Base-by-base conservation (phyloP, 1,140 invertebrate species). In the Calephelis nemesis region DNA sequence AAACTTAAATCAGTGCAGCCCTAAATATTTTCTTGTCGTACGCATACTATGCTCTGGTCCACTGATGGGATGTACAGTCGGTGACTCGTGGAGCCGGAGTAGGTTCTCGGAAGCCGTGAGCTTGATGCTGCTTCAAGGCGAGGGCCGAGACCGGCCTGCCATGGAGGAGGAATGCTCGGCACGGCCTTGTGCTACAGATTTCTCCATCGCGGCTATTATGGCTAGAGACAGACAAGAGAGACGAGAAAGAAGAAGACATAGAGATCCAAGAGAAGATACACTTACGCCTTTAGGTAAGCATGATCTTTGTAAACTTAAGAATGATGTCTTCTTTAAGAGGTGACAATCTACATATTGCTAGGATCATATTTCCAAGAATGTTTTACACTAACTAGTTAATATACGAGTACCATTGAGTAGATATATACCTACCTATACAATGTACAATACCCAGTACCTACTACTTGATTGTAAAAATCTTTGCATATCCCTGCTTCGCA, bases 121-220 rank as follows among this genome's bases (percentile, higher is more conserved):
- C 84, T 91, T 85, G 86, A 92, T 92, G 92, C 89, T 92, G 88
- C 83, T 92, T 75, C 88, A 91, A 74, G 82, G 85, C 50, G 89
- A 90, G 75, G 83, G 82, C 73, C 80, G 85, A 69, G 82, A 85
- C 77, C 77, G 88, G 81, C 79, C 74, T 72, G 83, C 72, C 74
- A 92, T 92, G 89, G 93, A 94, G 77, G 93, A 93, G 79, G 93
- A 94, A 73, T 93, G 93, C 85, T 93, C 93, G 63, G 92, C 93
- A 82, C 80, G 93, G 75, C 94, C 94, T 69, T 95, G 94, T 87
- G 95, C 96, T 85, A 97, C 96, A 42, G 96, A 97, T 92, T 97
- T 97, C 93, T 97, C 96, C 82, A 97, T 97, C 73, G 96, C 96
- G 15, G 96, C 96, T 67, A 97, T 97, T 75, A 97, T 97, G 96